Conservation (phyloP, 2,113 vertebrate genomes). For the Nycticebus coucang region DNA sequence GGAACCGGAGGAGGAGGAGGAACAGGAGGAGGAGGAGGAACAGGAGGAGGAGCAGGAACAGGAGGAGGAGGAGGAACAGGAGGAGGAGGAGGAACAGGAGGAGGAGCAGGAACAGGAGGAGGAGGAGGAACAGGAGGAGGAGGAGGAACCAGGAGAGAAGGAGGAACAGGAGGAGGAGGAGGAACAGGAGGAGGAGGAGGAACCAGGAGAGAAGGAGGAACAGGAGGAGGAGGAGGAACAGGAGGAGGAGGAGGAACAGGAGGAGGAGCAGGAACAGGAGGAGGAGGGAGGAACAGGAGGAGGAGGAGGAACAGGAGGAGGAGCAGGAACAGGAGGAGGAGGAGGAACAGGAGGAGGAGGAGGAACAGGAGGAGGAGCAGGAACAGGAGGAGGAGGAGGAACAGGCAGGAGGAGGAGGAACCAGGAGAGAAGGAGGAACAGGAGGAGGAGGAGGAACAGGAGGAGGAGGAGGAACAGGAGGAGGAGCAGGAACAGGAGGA, state of each 20-base stretch:
- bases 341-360: no score
- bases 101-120: background rate
- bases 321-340: background rate
- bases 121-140: background rate
- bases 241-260: no score
- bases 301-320: background rate
- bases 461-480: background rate
- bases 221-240: background rate
- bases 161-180: no score
- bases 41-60: background rate
- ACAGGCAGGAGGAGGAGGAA: background rate
- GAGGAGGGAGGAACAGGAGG: no score
- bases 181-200: background rate
- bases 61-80: background rate
- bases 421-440: no score
- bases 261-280: no score
- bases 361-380: background rate
- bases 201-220: background rate
- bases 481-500: background rate
- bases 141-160: background rate
- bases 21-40: background rate
- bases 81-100: no score
- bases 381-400: background rate
- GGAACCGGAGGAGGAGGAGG: no score
- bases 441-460: no score